Conservation (phyloP, 2,113 vertebrate species). For the Odontesthes bonariensis region DNA sequence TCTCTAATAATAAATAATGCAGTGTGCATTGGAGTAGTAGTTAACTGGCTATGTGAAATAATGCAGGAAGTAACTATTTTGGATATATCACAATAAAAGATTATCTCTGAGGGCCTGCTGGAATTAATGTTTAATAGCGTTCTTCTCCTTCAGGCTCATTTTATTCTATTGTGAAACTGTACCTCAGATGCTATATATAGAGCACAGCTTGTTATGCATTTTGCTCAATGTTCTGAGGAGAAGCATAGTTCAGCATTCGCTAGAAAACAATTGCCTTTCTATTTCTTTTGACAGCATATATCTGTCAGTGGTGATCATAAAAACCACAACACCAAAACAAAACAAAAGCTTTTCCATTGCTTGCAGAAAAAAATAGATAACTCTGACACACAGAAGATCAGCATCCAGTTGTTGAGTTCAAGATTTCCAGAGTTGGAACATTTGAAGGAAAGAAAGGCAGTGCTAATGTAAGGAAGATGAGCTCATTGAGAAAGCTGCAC, state of each 20-base stretch:
- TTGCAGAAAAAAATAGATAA: background rate
- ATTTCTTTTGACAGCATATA: background rate
- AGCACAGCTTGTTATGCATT: slow-evolving; percentile 1
- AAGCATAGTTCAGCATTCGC: background rate
- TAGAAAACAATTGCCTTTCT: background rate
- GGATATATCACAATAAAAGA: slow-evolving; percentile 30
- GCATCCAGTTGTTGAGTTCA: too few relatives aligned
- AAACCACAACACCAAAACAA: background rate
- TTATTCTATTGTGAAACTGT: slow-evolving; percentile 4
- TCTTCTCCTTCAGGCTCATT: slow-evolving; percentile 21
- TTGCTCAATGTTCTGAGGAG: background rate
- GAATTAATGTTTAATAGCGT: slow-evolving; percentile 42
- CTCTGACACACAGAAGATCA: too few relatives aligned
- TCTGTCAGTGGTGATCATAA: background rate
- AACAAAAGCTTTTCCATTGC: background rate
- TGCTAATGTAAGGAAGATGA: background rate
- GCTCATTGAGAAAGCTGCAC: background rate
- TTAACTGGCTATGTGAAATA: slow-evolving; percentile 8
- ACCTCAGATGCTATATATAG: slow-evolving; percentile 15
- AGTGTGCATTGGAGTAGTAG: background rate
- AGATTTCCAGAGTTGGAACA: background rate
- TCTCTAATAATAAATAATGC: background rate
- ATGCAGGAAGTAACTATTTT: slow-evolving; percentile 36
- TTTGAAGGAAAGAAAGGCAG: too few relatives aligned
- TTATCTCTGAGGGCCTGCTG: slow-evolving; percentile 22